Conservation (phyloP, 2,888 invertebrate species). For the Conus canariensis region DNA sequence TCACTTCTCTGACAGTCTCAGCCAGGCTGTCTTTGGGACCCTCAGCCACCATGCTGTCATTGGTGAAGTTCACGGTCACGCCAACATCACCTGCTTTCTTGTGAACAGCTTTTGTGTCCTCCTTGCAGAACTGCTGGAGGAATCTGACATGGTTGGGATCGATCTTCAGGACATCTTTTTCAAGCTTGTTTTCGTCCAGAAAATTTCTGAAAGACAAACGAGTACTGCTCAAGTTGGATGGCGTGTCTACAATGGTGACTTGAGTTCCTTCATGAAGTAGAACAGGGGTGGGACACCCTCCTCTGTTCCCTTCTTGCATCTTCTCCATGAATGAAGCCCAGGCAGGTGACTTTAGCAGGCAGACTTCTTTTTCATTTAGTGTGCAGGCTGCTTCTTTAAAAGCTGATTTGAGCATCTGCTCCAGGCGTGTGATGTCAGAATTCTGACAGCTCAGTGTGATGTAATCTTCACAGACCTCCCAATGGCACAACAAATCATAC, state of each 20-base stretch:
- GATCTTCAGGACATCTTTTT: constrained; percentile 4
- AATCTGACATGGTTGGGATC: not conserved
- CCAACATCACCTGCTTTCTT: constrained; percentile 11
- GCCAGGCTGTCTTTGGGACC: constrained; percentile 22
- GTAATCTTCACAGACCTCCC: constrained; percentile 3
- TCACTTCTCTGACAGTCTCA: not conserved
- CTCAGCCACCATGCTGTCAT: not conserved
- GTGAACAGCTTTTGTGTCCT: not conserved
- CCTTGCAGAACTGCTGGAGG: constrained; percentile 7
- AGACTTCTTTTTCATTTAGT: not conserved
- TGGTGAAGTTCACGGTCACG: constrained; percentile 11
- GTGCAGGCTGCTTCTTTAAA: not conserved
- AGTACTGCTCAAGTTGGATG: not conserved
- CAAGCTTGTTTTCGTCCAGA: constrained; percentile 17
- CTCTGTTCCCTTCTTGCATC: not conserved
- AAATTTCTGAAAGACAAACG: not conserved
- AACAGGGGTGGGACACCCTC: not conserved
- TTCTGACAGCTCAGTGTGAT: not conserved
- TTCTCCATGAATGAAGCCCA: constrained; percentile 17
- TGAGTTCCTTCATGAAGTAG: not conserved
- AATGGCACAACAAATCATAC: constrained; percentile 8
- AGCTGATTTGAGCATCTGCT: not conserved
- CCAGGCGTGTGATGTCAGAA: not conserved
- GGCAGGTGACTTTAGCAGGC: not conserved
- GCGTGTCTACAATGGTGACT: constrained; percentile 23